These are phyloP conservation scores for Chromis chromis DNA, from an alignment of 2,797 vertebrate species.

Conservation along the genomic window DNA sequence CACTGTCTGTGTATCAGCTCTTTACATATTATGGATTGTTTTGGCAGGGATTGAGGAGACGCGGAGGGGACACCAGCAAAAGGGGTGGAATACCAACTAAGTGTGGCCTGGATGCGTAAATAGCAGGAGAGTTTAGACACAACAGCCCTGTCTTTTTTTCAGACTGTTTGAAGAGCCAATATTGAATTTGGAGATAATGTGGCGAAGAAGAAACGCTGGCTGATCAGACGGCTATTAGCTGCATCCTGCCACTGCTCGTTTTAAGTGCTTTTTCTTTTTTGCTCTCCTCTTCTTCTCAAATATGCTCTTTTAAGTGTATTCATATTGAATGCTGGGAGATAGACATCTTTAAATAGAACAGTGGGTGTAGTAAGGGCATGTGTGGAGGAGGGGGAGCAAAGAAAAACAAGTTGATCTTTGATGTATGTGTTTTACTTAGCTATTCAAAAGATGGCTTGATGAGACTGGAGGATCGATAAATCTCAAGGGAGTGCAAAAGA, in stretches of 20 bases:
- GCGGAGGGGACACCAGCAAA: constrained; percentile 23
- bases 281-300: constrained; percentile 31
- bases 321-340: constrained; percentile 64
- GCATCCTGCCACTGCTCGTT: constrained; percentile 50
- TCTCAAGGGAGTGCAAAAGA: constrained; percentile 53
- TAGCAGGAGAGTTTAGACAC: constrained; percentile 50
- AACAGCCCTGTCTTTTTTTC: constrained; percentile 11
- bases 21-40: constrained; percentile 46
- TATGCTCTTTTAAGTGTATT: constrained; percentile 67
- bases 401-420: constrained; percentile 68
- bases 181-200: constrained; percentile 74
- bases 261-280: constrained; percentile 57
- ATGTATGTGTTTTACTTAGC: constrained; percentile 71
- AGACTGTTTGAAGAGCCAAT: constrained; percentile 57
- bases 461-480: constrained; percentile 76
- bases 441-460: constrained; percentile 66
- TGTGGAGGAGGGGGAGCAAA: constrained; percentile 37
- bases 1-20: constrained; percentile 34
- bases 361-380: constrained; percentile 35
- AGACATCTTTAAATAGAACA: constrained; percentile 67
- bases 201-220: constrained; percentile 63
- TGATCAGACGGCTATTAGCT: constrained; percentile 66
- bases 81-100: constrained; percentile 49
- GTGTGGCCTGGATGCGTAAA: constrained; percentile 36
- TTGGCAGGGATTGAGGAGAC: constrained; percentile 54